Conservation (phyloP, 2,888 invertebrate genomes). For the Diplazon laetatorius region DNA sequence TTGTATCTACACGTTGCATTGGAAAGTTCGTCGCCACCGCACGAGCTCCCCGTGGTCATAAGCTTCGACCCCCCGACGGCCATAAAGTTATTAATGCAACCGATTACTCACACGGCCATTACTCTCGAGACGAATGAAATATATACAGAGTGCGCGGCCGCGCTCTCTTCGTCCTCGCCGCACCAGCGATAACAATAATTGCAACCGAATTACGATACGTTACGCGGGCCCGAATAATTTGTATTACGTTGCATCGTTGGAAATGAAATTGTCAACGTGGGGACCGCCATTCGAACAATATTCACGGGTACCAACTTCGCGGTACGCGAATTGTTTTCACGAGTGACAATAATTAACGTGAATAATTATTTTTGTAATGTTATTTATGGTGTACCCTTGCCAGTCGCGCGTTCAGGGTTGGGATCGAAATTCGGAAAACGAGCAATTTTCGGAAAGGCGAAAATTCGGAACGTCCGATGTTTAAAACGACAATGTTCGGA, state of each 20-base stretch:
- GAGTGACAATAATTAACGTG: too few species aligned
- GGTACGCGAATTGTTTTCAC: background rate
- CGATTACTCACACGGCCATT: constrained; percentile 61
- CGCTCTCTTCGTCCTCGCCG: constrained; percentile 2
- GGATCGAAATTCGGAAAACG: too few species aligned
- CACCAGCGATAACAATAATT: constrained; percentile 51
- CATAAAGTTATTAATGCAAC: constrained; percentile 58
- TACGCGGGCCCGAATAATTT: constrained; percentile 14
- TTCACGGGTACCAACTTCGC: background rate
- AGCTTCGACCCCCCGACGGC: background rate
- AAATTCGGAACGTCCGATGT: too few species aligned
- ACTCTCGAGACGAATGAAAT: constrained; percentile 61
- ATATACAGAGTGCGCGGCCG: constrained; percentile 38
- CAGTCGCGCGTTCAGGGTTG: too few species aligned
- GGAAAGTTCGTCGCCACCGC: constrained; percentile 18
- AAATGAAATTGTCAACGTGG: background rate
- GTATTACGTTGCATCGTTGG: constrained; percentile 6
- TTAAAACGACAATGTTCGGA: too few species aligned
- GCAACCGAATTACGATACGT: constrained; percentile 22
- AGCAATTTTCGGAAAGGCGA: too few species aligned
- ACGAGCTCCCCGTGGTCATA: background rate
- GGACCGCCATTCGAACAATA: background rate
- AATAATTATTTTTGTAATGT: too few species aligned
- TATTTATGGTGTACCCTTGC: too few species aligned
- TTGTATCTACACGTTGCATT: constrained; percentile 22